Percentiles rank a stretch among this genome's conserved stretches.
Evolutionary conservation across 2,113 vertebrate genomes (phyloP).

Genomic region (Ibidorhyncha struthersii): DNA sequence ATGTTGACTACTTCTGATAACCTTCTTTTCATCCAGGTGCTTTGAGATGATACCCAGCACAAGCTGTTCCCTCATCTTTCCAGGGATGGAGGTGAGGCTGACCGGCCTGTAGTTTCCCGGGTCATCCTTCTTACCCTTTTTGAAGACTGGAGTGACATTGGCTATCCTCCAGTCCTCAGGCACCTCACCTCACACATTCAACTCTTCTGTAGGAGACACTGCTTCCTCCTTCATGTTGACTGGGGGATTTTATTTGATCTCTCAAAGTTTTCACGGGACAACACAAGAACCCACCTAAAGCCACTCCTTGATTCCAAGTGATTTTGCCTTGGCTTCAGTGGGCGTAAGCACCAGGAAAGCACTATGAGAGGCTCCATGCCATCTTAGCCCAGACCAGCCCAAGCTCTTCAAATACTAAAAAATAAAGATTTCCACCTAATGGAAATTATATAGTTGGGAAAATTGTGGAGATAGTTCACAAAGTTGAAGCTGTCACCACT

Average conservation of each 20-base stretch:
- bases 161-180: no score
- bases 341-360: background rate
- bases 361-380: background rate
- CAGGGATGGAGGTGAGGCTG: no score
- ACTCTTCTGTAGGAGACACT: background rate
- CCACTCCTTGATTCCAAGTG: background rate
- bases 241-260: background rate
- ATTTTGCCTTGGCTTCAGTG: background rate
- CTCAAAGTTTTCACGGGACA: background rate
- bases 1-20: no score
- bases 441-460: background rate
- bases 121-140: no score
- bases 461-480: background rate
- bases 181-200: no score
- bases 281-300: background rate
- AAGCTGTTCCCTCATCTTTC: no score
- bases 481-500: background rate
- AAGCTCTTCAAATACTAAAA: background rate
- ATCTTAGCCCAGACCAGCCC: background rate
- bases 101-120: no score
- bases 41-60: no score
- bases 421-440: background rate
- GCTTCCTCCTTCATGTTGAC: background rate
- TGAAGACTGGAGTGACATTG: no score
- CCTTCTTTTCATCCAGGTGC: no score